phyloP scores from a whole-genome alignment of 2,888 invertebrate genomes.

The Ophonus ardosiacus region DNA sequence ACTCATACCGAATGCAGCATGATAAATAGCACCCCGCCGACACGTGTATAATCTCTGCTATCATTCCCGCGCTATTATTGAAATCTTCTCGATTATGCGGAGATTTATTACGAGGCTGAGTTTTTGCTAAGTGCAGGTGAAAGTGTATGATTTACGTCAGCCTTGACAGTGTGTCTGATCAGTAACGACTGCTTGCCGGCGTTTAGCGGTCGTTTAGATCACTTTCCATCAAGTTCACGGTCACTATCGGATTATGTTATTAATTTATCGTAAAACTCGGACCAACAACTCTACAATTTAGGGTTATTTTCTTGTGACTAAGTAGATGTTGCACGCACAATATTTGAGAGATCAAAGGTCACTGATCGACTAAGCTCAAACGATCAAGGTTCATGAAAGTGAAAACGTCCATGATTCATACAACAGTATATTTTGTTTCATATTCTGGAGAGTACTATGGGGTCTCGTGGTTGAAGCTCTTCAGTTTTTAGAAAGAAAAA shows the following conservation, averaged over 20 bases:
- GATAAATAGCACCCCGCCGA: constrained; percentile 28
- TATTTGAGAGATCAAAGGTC: neutral
- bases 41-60: constrained; percentile 16
- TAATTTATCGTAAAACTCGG: constrained; percentile 33
- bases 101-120: constrained; percentile 39
- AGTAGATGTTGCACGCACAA: neutral
- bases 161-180: constrained; percentile 50
- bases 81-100: constrained; percentile 51
- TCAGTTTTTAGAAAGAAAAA: too few species aligned
- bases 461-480: too few species aligned
- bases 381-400: neutral
- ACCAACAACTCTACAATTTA: neutral
- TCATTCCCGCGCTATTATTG: constrained; percentile 41
- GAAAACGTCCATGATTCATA: too few species aligned
- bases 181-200: constrained; percentile 35
- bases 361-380: neutral
- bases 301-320: neutral
- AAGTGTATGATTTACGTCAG: constrained; percentile 49
- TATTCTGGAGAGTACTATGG: too few species aligned
- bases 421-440: too few species aligned
- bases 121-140: constrained; percentile 43
- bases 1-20: constrained; percentile 18
- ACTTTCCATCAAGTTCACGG: constrained; percentile 34
- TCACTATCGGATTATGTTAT: constrained; percentile 50
- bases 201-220: constrained; percentile 46